Percentiles rank a stretch among this genome's conserved stretches.
These are phyloP conservation scores for Andrena flavipes DNA, from an alignment of 2,888 invertebrate genomes.

Conservation along the genomic window DNA sequence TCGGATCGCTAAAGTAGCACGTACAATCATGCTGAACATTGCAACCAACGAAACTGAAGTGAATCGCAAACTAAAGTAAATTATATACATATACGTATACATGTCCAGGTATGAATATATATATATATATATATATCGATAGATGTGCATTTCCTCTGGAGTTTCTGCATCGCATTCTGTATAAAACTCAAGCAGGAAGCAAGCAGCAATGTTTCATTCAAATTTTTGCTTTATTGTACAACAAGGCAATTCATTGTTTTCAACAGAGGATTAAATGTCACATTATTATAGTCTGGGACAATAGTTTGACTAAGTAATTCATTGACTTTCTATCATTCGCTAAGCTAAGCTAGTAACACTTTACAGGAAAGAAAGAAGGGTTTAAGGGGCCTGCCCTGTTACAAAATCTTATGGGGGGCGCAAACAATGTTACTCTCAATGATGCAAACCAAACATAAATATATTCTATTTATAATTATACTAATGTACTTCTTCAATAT, in stretches of 20 bases:
- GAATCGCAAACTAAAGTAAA: conserved; percentile 22
- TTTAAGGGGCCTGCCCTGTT: conserved; percentile 83
- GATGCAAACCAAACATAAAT: conserved; percentile 81
- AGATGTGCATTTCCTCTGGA: conserved; percentile 47
- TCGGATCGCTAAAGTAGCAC: conserved; percentile 4
- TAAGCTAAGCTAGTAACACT: conserved; percentile 82
- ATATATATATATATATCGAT: background rate
- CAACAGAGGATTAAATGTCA: conserved; percentile 83
- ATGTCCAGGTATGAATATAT: conserved; percentile 1
- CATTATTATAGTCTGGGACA: conserved; percentile 79
- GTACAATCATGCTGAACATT: conserved; percentile 38
- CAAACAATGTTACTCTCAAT: conserved; percentile 79
- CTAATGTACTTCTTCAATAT: conserved; percentile 70
- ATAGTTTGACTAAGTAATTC: conserved; percentile 80
- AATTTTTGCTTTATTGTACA: conserved; percentile 82
- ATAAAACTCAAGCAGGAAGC: conserved; percentile 81
- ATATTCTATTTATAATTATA: conserved; percentile 78
- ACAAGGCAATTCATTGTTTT: conserved; percentile 82
- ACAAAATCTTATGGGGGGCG: conserved; percentile 77
- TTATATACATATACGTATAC: conserved; percentile 29
- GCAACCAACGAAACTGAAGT: conserved; percentile 24
- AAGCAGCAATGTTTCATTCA: conserved; percentile 81
- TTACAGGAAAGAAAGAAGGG: conserved; percentile 75
- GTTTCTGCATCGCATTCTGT: conserved; percentile 68
- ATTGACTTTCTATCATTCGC: conserved; percentile 77